A percentile compares a stretch with the other conserved stretches of the same genome.
phyloP scores from a whole-genome alignment of 2,113 vertebrate species.

The Seriola dumerili region DNA sequence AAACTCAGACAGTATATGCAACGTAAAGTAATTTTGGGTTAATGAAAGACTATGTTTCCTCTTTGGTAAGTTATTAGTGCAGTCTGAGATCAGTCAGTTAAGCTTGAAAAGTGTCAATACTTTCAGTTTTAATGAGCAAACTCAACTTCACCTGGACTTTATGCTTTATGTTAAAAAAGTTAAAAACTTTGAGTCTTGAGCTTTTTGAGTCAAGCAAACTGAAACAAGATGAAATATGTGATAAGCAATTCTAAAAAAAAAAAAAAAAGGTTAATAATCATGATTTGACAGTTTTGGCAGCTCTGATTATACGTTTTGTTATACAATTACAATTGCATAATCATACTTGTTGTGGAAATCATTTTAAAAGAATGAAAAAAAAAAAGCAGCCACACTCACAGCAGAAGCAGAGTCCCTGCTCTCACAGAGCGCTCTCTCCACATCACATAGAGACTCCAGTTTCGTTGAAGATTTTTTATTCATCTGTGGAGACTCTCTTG shows the following conservation, averaged over 20 bases:
- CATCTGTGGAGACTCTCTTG: constrained; percentile 87
- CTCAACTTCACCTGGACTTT: too few species aligned
- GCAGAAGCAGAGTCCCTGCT: constrained; percentile 93
- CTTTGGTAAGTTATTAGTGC: too few species aligned
- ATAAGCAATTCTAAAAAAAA: background rate
- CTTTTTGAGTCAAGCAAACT: too few species aligned
- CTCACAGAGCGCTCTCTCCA: constrained; percentile 90
- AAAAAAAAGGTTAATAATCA: background rate
- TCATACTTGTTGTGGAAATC: background rate
- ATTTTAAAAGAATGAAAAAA: background rate
- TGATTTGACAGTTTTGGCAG: background rate
- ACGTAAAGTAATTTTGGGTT: too few species aligned
- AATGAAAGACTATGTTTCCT: too few species aligned
- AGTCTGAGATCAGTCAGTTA: too few species aligned
- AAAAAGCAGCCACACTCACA: constrained; percentile 80
- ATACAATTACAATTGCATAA: background rate
- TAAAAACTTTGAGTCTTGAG: too few species aligned
- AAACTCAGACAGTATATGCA: too few species aligned
- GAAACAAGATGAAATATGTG: background rate
- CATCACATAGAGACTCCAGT: constrained; percentile 89
- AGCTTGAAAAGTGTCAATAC: too few species aligned
- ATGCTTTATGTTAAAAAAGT: too few species aligned
- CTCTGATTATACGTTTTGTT: background rate
- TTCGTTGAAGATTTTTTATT: constrained; percentile 86
- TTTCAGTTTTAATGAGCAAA: too few species aligned